Evolutionary conservation across 2,113 vertebrate species (phyloP).

Genomic region (Vimba vimba): DNA sequence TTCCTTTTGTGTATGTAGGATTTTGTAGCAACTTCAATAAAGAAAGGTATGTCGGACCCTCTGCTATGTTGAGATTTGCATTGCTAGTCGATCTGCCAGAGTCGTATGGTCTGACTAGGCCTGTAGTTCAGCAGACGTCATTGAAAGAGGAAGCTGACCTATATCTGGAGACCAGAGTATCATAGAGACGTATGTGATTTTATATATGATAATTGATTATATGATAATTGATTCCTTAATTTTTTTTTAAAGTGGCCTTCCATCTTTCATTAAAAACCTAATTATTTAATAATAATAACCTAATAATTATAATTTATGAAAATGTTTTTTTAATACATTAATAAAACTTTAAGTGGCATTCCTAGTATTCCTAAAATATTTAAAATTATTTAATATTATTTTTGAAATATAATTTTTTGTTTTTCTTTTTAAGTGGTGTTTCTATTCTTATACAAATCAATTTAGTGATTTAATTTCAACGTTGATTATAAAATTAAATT

Average conservation of each 20-base stretch:
- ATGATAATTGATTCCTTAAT: not conserved
- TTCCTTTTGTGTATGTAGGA: slow-evolving; percentile 35
- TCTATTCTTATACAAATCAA: not conserved
- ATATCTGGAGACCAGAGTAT: not conserved
- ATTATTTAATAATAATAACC: no score
- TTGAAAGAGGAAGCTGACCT: not conserved
- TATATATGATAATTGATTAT: not conserved
- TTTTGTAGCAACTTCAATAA: slow-evolving; percentile 44
- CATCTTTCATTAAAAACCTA: not conserved
- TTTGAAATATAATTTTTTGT: no score
- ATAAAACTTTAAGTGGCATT: not conserved
- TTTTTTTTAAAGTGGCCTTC: not conserved
- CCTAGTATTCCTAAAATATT: not conserved
- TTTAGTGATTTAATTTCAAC: not conserved
- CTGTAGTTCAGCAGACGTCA: slow-evolving; percentile 6
- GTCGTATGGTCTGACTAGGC: not conserved
- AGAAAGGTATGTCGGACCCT: slow-evolving; percentile 36
- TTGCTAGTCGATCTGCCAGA: slow-evolving; percentile 2
- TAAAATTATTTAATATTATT: no score
- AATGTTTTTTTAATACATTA: no score
- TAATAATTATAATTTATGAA: no score
- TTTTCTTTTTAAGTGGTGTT: no score
- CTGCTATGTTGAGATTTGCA: slow-evolving; percentile 7
- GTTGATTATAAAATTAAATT: not conserved
- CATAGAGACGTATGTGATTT: not conserved